Evolutionary conservation across 2,888 invertebrate species (phyloP), one percentile per base, ranked within the genome.

Genomic region (Spatulosminthurus flaviceps): DNA sequence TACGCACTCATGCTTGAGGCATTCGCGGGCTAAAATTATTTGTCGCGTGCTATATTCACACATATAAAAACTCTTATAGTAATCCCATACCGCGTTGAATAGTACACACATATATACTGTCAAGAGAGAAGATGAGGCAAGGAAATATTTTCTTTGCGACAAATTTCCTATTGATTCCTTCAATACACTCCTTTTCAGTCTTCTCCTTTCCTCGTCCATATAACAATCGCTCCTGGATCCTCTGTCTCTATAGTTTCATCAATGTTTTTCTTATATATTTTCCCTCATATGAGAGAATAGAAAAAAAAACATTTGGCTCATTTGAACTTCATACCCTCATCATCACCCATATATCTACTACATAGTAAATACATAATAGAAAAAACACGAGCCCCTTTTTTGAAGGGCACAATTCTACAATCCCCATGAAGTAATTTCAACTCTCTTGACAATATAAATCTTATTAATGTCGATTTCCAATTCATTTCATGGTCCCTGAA

Each of bases 1-100:
- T 81, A 81, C 80, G 82, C 79, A 78, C 81, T 77, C 79, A 79
- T 82, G 81, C 83, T 82, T 51, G 78, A 81, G 83, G 81, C 83
- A 83, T 82, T 82, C 82, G 79, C 76, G 72, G 76, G 61, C 79
- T 75, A 66, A 80, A 80, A 79, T 80, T 82, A 77, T 79, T 79
- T 80, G 79, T 80, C 81, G 78, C 80, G 77, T 82, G 78, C 78
- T 51, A 34, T n/a, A n/a, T 34, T 34, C 34, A 34, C 34, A 34
- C 9, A 34, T 34, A 34, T n/a, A n/a, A n/a, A n/a, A n/a, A n/a
- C n/a, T n/a, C n/a, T n/a, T n/a, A n/a, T n/a, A n/a, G n/a, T n/a
- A n/a, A n/a, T n/a, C n/a, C n/a, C n/a, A n/a, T n/a, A n/a, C n/a
- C n/a, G n/a, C n/a, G n/a, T n/a, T n/a, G n/a, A n/a, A n/a, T n/a